Base-by-base conservation (phyloP, 2,113 vertebrate species). In the Tauraco erythrolophus region DNA sequence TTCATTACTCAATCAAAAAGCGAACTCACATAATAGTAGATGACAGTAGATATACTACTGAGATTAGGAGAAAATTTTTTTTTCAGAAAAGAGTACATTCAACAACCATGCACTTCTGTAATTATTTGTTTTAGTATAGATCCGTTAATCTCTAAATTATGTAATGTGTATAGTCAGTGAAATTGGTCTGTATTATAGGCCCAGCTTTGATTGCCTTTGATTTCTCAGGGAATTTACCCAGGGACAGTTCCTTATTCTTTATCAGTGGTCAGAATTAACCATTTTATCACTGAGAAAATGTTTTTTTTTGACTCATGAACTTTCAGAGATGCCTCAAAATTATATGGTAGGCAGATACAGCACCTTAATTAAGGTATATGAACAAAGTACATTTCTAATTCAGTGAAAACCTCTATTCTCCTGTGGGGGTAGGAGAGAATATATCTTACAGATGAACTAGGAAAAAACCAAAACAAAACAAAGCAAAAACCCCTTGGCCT, bases 391-490 rank as follows among this genome's bases (percentile, higher is more conserved):
- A 30, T 85, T 88, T 85, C 39, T 80, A 82, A 78, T 61, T 61
- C 45, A 2, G 2, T 61, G 51, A 84, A 93, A 95, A 75, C 8
- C 12, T 84, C 46, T 69, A 6, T 50, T 91, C 33, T 89, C 33
- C 43, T 41, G 4, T 35, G 48, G 24, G 12, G 9, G 33, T 41
- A 66, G 19, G 33, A 50, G 7, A 54, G 21, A 91, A 83, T 75
- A 46, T 79, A 57, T 46, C 56, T 84, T 87, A 91, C 87, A 65
- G 82, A 71, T 50, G 27, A 94, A 81, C 88, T 80, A 95, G n/a
- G 15, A 54, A 53, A 84, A 79, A 88, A 96, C 35, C 23, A 89
- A 83, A 94, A 2, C 4, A 50, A 88, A 70, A 4, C 7, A 79
- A 46, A 51, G 39, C 27, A 91, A 56, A 84, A 58, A 39, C 7